Evolutionary conservation across 2,888 invertebrate species (phyloP).

Genomic region (Helobdella robusta): DNA sequence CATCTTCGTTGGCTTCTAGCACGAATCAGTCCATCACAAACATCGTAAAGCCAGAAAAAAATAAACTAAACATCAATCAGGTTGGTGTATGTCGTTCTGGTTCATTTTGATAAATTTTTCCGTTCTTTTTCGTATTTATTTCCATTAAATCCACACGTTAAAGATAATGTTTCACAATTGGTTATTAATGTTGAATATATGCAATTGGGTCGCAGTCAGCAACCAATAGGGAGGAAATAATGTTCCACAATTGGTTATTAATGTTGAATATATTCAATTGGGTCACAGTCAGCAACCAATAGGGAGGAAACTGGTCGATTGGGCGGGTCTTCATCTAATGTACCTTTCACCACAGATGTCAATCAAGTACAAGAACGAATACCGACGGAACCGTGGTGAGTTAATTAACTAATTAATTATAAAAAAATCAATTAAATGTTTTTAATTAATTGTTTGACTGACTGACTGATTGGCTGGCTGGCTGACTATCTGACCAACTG

Average conservation of each 20-base stretch:
- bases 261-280: too few species aligned
- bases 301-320: slow-evolving; percentile 11
- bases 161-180: too few species aligned
- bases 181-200: too few species aligned
- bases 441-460: not conserved
- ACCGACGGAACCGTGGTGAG: slow-evolving; percentile 16
- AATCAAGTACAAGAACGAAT: slow-evolving; percentile 4
- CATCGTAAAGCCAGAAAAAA: slow-evolving; percentile 1
- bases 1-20: too few species aligned
- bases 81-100: not conserved
- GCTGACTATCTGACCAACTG: too few species aligned
- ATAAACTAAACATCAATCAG: slow-evolving; percentile 6
- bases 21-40: too few species aligned
- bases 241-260: too few species aligned
- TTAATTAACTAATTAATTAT: not conserved
- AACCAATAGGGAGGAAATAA: too few species aligned
- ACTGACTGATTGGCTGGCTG: not conserved
- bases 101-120: too few species aligned
- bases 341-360: slow-evolving; percentile 19
- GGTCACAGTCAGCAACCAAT: slow-evolving; percentile 14
- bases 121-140: too few species aligned
- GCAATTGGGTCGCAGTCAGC: too few species aligned
- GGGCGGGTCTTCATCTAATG: slow-evolving; percentile 13
- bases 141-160: too few species aligned
- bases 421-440: not conserved